Conservation (phyloP, 2,113 vertebrate species). For the Cavia aperea region DNA sequence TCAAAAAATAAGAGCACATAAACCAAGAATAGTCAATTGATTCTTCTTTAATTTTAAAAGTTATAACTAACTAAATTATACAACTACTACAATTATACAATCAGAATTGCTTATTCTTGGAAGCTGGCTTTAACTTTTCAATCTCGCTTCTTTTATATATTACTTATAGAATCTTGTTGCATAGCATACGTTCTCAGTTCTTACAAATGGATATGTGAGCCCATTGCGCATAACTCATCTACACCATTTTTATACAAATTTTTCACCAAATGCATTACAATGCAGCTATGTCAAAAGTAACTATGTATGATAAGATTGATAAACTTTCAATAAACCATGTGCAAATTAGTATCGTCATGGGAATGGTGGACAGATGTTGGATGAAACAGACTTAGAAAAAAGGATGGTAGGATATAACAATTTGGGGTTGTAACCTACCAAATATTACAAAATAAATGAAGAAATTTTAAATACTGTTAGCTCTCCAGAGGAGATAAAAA, state of each 20-base stretch:
- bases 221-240: neutral
- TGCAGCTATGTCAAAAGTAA: neutral
- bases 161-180: neutral
- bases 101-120: neutral
- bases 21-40: neutral
- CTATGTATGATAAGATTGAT: neutral
- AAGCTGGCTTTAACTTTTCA: neutral
- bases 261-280: neutral
- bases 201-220: neutral
- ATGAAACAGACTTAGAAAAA: neutral
- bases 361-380: neutral
- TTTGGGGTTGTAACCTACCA: neutral
- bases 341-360: neutral
- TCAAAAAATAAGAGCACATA: neutral
- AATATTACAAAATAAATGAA: neutral
- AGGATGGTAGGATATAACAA: too few relatives aligned
- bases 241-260: neutral
- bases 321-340: too few relatives aligned
- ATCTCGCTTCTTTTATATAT: neutral
- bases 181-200: neutral
- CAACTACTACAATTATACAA: too few relatives aligned
- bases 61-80: neutral
- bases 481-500: neutral
- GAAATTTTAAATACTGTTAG: neutral
- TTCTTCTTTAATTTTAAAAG: neutral